phyloP scores from a whole-genome alignment of 2,113 vertebrate genomes.

The Triplophysa tibetana region DNA sequence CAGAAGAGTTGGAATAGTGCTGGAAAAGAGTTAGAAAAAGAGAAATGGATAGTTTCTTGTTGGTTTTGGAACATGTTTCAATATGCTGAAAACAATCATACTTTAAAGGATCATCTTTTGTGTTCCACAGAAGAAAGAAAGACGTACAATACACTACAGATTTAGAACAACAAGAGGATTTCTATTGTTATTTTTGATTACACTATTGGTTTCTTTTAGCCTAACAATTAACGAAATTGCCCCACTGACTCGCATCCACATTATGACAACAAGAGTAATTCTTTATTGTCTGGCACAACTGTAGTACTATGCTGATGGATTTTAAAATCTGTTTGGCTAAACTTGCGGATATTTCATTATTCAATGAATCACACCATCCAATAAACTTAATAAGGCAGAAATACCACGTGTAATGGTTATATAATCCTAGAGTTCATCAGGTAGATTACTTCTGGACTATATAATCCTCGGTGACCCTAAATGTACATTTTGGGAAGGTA shows the following conservation, averaged over 20 bases:
- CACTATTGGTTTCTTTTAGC: background rate
- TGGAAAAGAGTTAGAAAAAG: too few species aligned
- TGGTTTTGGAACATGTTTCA: too few species aligned
- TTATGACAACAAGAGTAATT: conserved; percentile 3
- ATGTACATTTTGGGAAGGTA: conserved; percentile 9
- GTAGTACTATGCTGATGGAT: background rate
- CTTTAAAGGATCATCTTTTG: too few species aligned
- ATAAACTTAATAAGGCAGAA: background rate
- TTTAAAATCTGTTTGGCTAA: background rate
- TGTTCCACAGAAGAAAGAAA: too few species aligned
- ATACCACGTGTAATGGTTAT: background rate
- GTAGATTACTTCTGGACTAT: background rate
- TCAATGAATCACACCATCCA: background rate
- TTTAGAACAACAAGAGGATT: too few species aligned
- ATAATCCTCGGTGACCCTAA: background rate
- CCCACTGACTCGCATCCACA: background rate
- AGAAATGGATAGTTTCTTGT: too few species aligned
- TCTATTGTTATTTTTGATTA: background rate
- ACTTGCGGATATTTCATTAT: background rate
- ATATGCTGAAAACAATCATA: too few species aligned
- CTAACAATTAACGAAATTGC: background rate
- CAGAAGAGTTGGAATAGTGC: too few species aligned
- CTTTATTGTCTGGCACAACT: background rate
- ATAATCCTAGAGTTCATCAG: conserved; percentile 9
- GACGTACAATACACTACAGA: too few species aligned